Percentiles rank a stretch among this genome's conserved stretches.
phyloP scores from a whole-genome alignment of 2,113 vertebrate genomes.

The Jacana jacana region DNA sequence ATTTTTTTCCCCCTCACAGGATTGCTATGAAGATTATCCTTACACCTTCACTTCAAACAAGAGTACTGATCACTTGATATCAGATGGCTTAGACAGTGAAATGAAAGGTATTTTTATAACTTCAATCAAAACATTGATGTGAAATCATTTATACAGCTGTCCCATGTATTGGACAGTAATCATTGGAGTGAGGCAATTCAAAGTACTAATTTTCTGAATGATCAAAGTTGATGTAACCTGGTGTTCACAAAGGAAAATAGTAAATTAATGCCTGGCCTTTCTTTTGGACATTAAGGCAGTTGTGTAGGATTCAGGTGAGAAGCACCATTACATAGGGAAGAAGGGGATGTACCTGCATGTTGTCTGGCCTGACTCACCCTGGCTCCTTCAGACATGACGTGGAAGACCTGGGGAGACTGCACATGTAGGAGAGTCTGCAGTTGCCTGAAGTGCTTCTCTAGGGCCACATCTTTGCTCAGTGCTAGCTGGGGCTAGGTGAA shows the following conservation, averaged over 20 bases:
- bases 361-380: not conserved
- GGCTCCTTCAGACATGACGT: not conserved
- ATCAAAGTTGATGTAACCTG: not conserved
- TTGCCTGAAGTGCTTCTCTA: not conserved
- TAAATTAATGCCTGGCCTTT: not conserved
- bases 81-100: constrained; percentile 77
- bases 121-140: not conserved
- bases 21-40: constrained; percentile 79
- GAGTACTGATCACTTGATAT: constrained; percentile 76
- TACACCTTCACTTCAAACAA: constrained; percentile 72
- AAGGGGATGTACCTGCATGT: not conserved
- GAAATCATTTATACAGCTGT: not conserved
- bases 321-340: not conserved
- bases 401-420: not conserved
- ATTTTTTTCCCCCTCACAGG: too few species aligned
- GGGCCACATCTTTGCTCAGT: not conserved
- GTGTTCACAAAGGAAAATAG: not conserved
- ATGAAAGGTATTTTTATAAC: constrained; percentile 81
- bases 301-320: not conserved
- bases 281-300: not conserved
- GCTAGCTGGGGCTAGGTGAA: not conserved
- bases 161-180: not conserved
- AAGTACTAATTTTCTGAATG: not conserved
- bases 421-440: not conserved
- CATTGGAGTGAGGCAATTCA: not conserved